Evolutionary conservation across 2,113 vertebrate species (phyloP), one percentile per base, ranked within the genome.

Genomic region (Nicator chloris): DNA sequence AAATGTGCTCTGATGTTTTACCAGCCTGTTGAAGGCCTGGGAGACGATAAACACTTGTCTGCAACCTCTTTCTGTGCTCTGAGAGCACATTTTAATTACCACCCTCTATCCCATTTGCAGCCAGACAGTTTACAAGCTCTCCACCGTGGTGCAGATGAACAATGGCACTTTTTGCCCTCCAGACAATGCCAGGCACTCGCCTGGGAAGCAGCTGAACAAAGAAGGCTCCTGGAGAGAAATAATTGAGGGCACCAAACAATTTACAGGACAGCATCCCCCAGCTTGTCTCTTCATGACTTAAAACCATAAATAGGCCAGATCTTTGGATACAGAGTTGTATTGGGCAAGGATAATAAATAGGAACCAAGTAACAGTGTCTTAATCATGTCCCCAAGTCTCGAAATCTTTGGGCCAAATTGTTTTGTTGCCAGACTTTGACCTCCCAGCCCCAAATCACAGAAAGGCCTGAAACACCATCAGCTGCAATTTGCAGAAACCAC

Each of bases 41-140:
- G 56, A 96, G 72, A 92, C 18, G 13, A 90, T 75, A 85, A 93
- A 94, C 82, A 79, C 75, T 78, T 85, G 70, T 88, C 92, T 73
- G 69, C 86, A 89, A 47, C 59, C 73, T 70, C 91, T 45, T 90
- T 84, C 82, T 75, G 24, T 53, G 61, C 82, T 76, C 39, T n/a
- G 65, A 88, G 82, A 85, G 50, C 59, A 82, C 51, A 13, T 42
- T 96, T 92, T 94, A 95, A 96, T 97, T 96, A 93, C 92, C 51
- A 75, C 56, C 64, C 80, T 84, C 68, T 26, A 69, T 70, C 87
- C 95, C 57, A 49, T 82, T 86, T 91, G 94, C 83, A 95, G 82
- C 27, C 87, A 88, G 93, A 23, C 66, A 78, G 51, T 82, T 97
- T 85, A 79, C 49, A 75, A 82, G 66, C 77, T 88, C 88, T 92